Conservation (phyloP, 2,888 invertebrate species). For the Temnothorax ravouxi region DNA sequence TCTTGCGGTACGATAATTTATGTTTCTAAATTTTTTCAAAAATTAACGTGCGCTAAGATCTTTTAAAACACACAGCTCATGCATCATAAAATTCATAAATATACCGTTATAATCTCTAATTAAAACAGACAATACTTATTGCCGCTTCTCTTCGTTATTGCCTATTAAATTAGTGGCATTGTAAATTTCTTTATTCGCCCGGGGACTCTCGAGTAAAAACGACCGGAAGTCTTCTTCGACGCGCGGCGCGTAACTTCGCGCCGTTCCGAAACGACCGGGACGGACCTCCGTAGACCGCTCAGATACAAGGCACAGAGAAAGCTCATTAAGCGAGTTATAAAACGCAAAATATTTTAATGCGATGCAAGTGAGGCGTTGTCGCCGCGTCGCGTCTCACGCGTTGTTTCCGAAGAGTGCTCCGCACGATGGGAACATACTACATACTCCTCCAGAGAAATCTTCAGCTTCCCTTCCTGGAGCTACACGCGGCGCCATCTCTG, state of each 20-base stretch:
- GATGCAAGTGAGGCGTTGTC: constrained; percentile 13
- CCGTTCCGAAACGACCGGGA: constrained; percentile 8
- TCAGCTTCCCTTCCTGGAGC: constrained; percentile 47
- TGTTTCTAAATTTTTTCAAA: background rate
- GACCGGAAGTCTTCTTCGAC: background rate
- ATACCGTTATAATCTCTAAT: constrained; percentile 12
- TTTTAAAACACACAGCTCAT: background rate
- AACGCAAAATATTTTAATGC: constrained; percentile 43
- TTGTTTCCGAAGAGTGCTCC: constrained; percentile 2
- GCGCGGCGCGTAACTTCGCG: background rate
- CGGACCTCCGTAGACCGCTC: background rate
- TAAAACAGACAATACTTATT: background rate
- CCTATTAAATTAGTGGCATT: constrained; percentile 7
- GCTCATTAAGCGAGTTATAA: constrained; percentile 27
- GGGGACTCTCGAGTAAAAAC: background rate
- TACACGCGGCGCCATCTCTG: constrained; percentile 74
- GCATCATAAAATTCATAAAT: background rate
- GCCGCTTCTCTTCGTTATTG: background rate
- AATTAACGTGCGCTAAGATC: background rate
- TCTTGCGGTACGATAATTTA: background rate
- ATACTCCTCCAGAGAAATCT: constrained; percentile 52
- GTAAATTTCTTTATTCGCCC: background rate
- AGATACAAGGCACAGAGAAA: background rate
- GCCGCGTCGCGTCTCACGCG: background rate
- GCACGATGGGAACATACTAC: background rate